These are phyloP conservation scores for Ypsolopha sequella DNA, from an alignment of 2,888 invertebrate genomes.

Conservation along the genomic window DNA sequence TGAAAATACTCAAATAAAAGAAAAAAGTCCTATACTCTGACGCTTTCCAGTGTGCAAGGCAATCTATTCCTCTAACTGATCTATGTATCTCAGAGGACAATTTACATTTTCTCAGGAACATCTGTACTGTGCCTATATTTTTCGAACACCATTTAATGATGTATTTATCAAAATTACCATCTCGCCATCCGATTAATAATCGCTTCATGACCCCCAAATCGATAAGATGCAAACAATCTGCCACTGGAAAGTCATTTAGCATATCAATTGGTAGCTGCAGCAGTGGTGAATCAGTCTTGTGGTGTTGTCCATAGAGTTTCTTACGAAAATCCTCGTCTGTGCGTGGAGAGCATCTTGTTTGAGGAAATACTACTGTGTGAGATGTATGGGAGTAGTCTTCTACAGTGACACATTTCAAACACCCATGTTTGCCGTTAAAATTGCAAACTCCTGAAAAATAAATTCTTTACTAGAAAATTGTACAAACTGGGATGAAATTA, in stretches of 20 bases:
- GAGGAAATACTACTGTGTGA: constrained; percentile 9
- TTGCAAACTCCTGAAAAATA: constrained; percentile 12
- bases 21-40: constrained; percentile 15
- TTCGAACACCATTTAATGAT: constrained; percentile 11
- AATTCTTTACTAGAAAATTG: too few relatives aligned
- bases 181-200: constrained; percentile 13
- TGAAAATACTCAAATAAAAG: constrained; percentile 12
- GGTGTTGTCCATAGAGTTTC: constrained; percentile 14
- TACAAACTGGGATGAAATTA: too few relatives aligned
- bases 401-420: constrained; percentile 12
- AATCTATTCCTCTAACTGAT: constrained; percentile 10
- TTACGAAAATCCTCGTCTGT: constrained; percentile 13
- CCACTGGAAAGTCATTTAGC: constrained; percentile 16
- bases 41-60: constrained; percentile 12
- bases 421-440: too few relatives aligned
- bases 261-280: constrained; percentile 15
- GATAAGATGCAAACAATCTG: constrained; percentile 17
- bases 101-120: constrained; percentile 6
- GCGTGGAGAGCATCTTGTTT: constrained; percentile 5
- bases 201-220: too few relatives aligned
- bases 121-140: constrained; percentile 8
- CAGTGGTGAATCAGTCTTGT: constrained; percentile 14
- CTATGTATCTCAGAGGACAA: constrained; percentile 14
- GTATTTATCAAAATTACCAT: constrained; percentile 13
- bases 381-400: constrained; percentile 13